These are phyloP conservation scores for Eupithecia pulchellata DNA, from an alignment of 2,888 invertebrate genomes.

Conservation along the genomic window DNA sequence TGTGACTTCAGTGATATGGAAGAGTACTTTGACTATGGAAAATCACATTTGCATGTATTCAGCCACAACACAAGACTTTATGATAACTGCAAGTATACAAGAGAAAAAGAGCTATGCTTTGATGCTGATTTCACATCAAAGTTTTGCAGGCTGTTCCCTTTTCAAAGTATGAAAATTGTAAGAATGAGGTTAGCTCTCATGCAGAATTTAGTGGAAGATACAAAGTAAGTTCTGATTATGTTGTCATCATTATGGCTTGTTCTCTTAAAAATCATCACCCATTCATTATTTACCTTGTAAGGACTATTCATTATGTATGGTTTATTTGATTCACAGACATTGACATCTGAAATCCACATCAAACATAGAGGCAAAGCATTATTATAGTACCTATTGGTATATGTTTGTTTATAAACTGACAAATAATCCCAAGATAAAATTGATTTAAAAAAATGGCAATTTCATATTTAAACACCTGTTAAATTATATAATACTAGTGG, in stretches of 20 bases:
- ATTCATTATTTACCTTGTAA: too few relatives aligned
- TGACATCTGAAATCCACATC: too few relatives aligned
- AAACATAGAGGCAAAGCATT: too few relatives aligned
- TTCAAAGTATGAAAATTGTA: slow-evolving; percentile 95
- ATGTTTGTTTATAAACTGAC: too few relatives aligned
- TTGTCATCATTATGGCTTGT: neutral
- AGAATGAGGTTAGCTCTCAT: slow-evolving; percentile 90
- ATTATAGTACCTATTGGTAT: too few relatives aligned
- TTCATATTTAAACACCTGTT: too few relatives aligned
- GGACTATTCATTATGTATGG: too few relatives aligned
- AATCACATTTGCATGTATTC: slow-evolving; percentile 91
- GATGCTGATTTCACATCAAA: slow-evolving; percentile 88
- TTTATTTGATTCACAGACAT: too few relatives aligned
- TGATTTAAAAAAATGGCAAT: too few relatives aligned
- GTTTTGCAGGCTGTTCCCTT: slow-evolving; percentile 93
- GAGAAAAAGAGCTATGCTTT: slow-evolving; percentile 74
- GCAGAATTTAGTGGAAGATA: slow-evolving; percentile 89
- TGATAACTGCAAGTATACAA: slow-evolving; percentile 89
- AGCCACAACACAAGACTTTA: slow-evolving; percentile 94
- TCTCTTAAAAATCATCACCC: too few relatives aligned
- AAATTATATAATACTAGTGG: too few relatives aligned
- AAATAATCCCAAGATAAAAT: too few relatives aligned
- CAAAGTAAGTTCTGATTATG: slow-evolving; percentile 85
- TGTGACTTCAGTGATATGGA: slow-evolving; percentile 91
- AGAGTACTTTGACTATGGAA: slow-evolving; percentile 92